Base-by-base conservation (phyloP, 2,113 vertebrate species). In the Caranx ignobilis region DNA sequence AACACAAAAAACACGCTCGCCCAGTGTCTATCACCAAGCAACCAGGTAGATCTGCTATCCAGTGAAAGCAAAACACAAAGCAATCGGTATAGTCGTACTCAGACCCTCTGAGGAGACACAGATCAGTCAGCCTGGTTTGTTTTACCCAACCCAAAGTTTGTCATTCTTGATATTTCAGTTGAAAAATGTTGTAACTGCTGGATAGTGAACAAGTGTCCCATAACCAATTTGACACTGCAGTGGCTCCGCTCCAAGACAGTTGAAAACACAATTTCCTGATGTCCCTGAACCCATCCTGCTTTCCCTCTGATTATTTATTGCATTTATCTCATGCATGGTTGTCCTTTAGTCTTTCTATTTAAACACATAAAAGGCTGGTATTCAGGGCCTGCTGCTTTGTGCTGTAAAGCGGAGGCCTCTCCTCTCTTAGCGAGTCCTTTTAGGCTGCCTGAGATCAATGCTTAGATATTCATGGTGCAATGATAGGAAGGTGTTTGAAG, bases 401-500 rank as follows among this genome's bases (percentile, higher is more conserved):
- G 81, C 73, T 88, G 68, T 71, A 88, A 91, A 89, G 77, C 54
- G 34, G 61, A 45, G 47, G 56, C 78, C 70, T 82, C 65, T 77
- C 35, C 75, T 86, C 65, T 86, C 85, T 86, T 78, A 56, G 75
- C 45, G 39, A 37, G 67, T 87, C 86, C 86, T 87, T 89, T 92
- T 92, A 77, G 78, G 60, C 50, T 21, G 65, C 82, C 74, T 21
- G 61, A 90, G 90, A 94, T 94, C 93, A 94, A 93, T 94, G 80
- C 85, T 56, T 52, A 82, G 74, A 88, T 91, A 93, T 93, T 92
- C 91, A 93, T 89, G 82, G 52, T n/a, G 60, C 47, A 35, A 37
- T 71, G 26, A 78, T 77, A 79, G 71, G 63, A 82, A 85, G 75
- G 86, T 87, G 92, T 94, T 94, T 95, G 93, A 95, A 93, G 90